Evolutionary conservation across 2,797 vertebrate genomes (phyloP).

Genomic region (Anolis apletophallus): DNA sequence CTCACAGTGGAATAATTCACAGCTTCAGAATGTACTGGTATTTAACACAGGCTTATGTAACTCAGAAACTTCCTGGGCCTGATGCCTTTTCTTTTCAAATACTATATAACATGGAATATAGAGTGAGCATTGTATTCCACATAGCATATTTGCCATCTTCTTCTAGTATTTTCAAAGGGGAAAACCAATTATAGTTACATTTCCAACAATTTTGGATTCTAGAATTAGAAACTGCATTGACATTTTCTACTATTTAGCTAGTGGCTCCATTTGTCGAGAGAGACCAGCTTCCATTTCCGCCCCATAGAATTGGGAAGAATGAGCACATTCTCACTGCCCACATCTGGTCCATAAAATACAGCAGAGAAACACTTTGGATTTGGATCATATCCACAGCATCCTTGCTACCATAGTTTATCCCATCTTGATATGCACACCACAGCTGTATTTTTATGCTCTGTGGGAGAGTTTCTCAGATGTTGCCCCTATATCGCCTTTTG

Average conservation of each 20-base stretch:
- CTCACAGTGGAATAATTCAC: neutral
- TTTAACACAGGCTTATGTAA: neutral
- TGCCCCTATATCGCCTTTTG: neutral
- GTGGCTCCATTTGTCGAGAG: neutral
- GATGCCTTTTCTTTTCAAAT: neutral
- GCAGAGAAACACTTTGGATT: neutral
- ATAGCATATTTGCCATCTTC: neutral
- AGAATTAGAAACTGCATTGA: neutral
- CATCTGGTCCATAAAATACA: neutral
- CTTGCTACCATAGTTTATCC: neutral
- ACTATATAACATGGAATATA: no score
- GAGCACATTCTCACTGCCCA: neutral
- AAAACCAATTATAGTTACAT: neutral
- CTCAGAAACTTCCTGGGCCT: neutral
- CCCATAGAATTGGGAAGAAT: neutral
- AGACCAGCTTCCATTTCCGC: neutral
- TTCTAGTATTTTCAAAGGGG: neutral
- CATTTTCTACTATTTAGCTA: neutral
- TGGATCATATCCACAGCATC: neutral
- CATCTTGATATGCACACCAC: neutral
- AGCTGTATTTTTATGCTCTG: neutral
- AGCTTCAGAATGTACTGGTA: neutral
- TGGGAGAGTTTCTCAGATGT: conserved; percentile 7
- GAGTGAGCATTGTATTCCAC: neutral
- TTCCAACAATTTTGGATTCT: neutral